Evolutionary conservation across 2,113 vertebrate genomes (phyloP), one percentile per base, ranked within the genome.

Genomic region (Thryonomys swinderianus): DNA sequence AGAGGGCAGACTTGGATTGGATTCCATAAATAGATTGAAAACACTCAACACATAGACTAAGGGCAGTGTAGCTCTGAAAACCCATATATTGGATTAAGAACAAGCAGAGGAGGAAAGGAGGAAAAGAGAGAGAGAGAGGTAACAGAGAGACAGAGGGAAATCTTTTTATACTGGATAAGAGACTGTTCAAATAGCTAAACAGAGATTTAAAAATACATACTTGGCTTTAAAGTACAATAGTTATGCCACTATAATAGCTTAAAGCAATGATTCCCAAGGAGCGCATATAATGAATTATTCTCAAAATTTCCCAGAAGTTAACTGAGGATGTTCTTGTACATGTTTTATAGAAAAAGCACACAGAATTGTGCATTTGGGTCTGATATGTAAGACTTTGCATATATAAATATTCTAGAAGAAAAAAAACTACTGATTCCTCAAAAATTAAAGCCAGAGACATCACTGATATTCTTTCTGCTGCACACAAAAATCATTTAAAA

Each of bases 1-100:
- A 81, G 55, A 74, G n/a, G n/a, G 27, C 1, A 34, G 13, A 0
- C 2, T 51, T 78, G 48, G 48, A 32, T 37, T 87, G 30, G 8
- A 71, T 94, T 88, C 48, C 64, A 71, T 53, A 95, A 92, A 86
- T 45, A 89, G 45, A 88, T 16, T 59, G 30, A 81, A 40, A 93
- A 45, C 2, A 4, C 30, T 93, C 84, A 86, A 90, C 80, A n/a
- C 51, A 95, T 92, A 95, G 84, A 80, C 17, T 67, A 62, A 11
- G 16, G 21, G 20, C 55, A 42, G 4, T 67, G 4, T 66, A 69
- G 30, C 37, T 95, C 40, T 80, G 34, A 96, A 90, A 90, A 66
- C 42, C 12, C 57, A 88, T 74, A 37, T 45, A 17, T 93, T 59
- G 4, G 30, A 45, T 64, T 84, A 71, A 93, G 74, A 95, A 88